Percentiles rank a stretch among this genome's conserved stretches.
Conservation (phyloP, 2,797 vertebrate species). For the Cynopterus sphinx region DNA sequence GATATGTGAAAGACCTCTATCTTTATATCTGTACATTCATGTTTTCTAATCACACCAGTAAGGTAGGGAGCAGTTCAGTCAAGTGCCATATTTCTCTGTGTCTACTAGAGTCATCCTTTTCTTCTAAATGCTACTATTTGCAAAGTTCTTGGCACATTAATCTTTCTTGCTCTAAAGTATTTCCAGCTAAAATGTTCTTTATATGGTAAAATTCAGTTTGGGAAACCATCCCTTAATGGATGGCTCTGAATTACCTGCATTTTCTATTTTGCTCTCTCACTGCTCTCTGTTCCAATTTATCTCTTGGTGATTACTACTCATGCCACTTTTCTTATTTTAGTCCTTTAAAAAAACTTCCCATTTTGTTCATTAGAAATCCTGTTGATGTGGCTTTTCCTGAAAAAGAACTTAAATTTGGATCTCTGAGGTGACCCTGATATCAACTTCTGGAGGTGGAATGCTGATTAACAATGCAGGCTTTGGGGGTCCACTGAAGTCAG, state of each 20-base stretch:
- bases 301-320: not conserved
- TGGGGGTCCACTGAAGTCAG: too few species aligned
- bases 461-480: not conserved
- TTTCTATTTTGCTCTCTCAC: not conserved
- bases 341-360: not conserved
- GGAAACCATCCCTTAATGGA: not conserved
- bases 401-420: conserved; percentile 35
- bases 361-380: not conserved
- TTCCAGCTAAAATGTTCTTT: not conserved
- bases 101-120: not conserved
- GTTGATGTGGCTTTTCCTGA: not conserved
- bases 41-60: not conserved
- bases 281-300: not conserved
- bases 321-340: not conserved
- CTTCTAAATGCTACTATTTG: not conserved
- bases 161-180: not conserved
- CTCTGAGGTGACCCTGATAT: not conserved
- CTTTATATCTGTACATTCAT: not conserved
- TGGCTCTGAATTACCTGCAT: not conserved
- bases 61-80: not conserved
- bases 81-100: not conserved
- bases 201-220: not conserved
- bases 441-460: not conserved
- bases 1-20: not conserved
- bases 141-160: conserved; percentile 16